Evolutionary conservation across 2,888 invertebrate species (phyloP).

Genomic region (Plagiodera versicolora): DNA sequence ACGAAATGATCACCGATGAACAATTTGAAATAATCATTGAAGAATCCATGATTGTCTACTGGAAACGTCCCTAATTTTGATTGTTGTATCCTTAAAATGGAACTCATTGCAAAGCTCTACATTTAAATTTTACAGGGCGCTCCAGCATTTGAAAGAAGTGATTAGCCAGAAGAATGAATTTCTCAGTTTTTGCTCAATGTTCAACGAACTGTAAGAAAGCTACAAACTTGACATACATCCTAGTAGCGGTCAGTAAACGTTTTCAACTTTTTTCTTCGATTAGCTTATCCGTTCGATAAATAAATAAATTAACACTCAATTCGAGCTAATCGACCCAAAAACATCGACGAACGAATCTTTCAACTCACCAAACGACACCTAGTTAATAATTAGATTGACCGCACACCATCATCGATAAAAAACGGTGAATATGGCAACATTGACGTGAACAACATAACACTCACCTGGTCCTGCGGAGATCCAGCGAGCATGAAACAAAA

Average conservation of each 20-base stretch:
- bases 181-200: too few relatives aligned
- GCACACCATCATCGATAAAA: conserved; percentile 19
- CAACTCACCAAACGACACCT: conserved; percentile 17
- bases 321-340: neutral
- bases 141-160: too few relatives aligned
- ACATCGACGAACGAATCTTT: conserved; percentile 1
- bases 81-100: too few relatives aligned
- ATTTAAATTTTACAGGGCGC: too few relatives aligned
- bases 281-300: too few relatives aligned
- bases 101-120: too few relatives aligned
- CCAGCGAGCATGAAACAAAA: conserved; percentile 53
- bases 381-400: too few relatives aligned
- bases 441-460: conserved; percentile 33
- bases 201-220: neutral
- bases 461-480: conserved; percentile 47
- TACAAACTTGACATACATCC: conserved; percentile 8
- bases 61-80: too few relatives aligned
- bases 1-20: too few relatives aligned
- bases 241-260: neutral
- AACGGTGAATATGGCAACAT: conserved; percentile 40
- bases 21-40: too few relatives aligned
- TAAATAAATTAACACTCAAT: neutral
- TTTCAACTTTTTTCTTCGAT: neutral
- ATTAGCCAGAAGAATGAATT: too few relatives aligned
- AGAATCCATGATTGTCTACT: too few relatives aligned